Conservation (phyloP, 2,797 vertebrate species). For the Melopsittacus undulatus region DNA sequence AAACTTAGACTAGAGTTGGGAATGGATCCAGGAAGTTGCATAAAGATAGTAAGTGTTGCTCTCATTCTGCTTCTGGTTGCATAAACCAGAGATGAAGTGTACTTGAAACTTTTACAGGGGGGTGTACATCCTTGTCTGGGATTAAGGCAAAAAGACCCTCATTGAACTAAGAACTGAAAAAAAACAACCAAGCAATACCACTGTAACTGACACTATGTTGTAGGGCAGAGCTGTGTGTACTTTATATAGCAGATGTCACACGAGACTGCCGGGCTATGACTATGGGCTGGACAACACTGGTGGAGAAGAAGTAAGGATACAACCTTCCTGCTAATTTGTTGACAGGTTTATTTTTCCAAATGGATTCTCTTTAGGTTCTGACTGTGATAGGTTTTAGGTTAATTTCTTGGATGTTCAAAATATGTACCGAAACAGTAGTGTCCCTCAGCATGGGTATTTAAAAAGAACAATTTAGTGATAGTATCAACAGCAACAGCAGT, state of each 20-base stretch:
- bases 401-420: neutral
- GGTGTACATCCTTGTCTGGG: neutral
- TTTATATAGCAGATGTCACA: neutral
- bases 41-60: neutral
- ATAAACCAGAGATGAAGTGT: neutral
- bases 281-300: neutral
- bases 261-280: neutral
- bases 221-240: neutral
- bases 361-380: neutral
- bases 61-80: neutral
- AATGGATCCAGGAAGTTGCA: accelerated
- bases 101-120: neutral
- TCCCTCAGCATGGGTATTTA: neutral
- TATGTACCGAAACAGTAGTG: neutral
- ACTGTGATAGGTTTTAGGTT: neutral
- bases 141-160: neutral
- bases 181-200: neutral
- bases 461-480: neutral
- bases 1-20: neutral
- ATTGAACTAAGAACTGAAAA: neutral
- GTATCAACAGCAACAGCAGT: neutral
- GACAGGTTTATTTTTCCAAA: neutral
- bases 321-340: neutral
- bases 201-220: neutral
- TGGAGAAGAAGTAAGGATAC: neutral